phyloP scores from a whole-genome alignment of 1,140 invertebrate genomes.

The Drosophila arizonae region DNA sequence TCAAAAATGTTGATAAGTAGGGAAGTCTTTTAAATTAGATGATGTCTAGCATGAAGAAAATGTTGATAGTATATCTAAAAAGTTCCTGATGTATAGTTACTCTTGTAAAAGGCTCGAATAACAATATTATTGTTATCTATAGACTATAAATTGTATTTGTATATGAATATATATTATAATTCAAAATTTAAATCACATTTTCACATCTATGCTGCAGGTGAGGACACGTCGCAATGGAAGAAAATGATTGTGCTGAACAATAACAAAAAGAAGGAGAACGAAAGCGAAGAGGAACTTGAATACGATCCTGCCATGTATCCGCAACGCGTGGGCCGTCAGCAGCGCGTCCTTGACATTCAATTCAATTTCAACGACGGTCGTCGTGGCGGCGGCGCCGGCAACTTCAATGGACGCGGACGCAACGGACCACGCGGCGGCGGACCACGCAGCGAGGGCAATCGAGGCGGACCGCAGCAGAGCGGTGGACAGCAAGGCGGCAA shows the following conservation, averaged over 20 bases:
- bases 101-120: too few relatives aligned
- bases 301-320: conserved; percentile 92
- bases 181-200: background rate
- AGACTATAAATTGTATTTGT: too few relatives aligned
- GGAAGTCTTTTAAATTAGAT: too few relatives aligned
- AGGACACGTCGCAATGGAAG: conserved; percentile 95
- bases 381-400: conserved; percentile 87
- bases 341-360: conserved; percentile 93
- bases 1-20: too few relatives aligned
- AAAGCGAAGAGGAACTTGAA: conserved; percentile 86
- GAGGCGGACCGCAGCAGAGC: conserved; percentile 57
- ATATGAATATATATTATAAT: too few relatives aligned
- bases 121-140: too few relatives aligned
- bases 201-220: conserved; percentile 83
- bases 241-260: conserved; percentile 88
- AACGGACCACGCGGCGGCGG: conserved; percentile 86
- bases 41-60: too few relatives aligned
- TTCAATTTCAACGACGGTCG: conserved; percentile 93
- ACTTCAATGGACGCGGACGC: conserved; percentile 86
- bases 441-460: conserved; percentile 69
- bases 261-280: conserved; percentile 84
- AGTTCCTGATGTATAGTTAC: too few relatives aligned
- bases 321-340: conserved; percentile 93
- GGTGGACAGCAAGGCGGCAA: conserved; percentile 81
- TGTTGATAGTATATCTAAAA: too few relatives aligned